These are phyloP conservation scores for Cherax quadricarinatus DNA, from an alignment of 1,140 invertebrate genomes.

Conservation along the genomic window DNA sequence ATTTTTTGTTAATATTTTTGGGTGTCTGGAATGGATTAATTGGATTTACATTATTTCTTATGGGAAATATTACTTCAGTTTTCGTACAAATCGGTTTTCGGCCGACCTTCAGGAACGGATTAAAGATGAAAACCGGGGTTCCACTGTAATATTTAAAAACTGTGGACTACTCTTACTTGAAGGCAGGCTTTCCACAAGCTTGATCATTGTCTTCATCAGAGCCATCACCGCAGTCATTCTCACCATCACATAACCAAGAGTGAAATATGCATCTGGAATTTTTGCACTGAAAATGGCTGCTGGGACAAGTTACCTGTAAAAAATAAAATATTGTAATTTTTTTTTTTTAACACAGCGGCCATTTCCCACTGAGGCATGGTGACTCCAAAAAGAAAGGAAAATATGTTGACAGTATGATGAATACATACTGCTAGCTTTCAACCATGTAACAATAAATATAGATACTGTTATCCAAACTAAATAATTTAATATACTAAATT, in stretches of 20 bases:
- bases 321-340: conserved; percentile 9
- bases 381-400: background rate
- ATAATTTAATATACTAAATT: no score
- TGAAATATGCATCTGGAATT: conserved; percentile 95
- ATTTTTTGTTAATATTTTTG: no score
- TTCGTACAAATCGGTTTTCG: no score
- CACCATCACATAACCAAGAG: conserved; percentile 96
- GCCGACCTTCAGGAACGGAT: no score
- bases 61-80: no score
- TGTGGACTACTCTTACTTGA: conserved; percentile 49
- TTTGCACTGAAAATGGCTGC: conserved; percentile 87
- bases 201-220: conserved; percentile 89
- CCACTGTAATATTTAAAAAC: no score
- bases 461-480: background rate
- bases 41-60: no score
- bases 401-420: background rate
- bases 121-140: no score
- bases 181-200: conserved; percentile 76
- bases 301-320: conserved; percentile 82
- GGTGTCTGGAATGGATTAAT: no score
- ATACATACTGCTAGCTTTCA: background rate
- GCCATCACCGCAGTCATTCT: conserved; percentile 95
- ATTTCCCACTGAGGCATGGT: no score
- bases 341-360: no score
- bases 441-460: background rate